phyloP scores from a whole-genome alignment of 2,113 vertebrate genomes.

The Toxotes chatareus region DNA sequence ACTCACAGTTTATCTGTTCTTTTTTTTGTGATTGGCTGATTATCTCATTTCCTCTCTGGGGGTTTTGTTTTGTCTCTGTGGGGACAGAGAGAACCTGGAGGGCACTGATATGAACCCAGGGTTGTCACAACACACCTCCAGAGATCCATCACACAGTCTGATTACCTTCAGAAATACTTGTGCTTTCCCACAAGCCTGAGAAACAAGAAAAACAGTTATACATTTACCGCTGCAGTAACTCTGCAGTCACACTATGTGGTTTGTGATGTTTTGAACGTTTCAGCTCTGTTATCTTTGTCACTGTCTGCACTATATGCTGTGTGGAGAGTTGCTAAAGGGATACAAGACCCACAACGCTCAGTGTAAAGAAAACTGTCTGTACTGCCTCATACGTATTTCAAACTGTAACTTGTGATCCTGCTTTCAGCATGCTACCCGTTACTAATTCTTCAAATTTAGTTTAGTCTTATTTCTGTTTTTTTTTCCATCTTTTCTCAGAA shows the following conservation, averaged over 20 bases:
- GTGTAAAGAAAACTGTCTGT: neutral
- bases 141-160: neutral
- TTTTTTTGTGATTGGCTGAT: slow-evolving; percentile 18
- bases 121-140: slow-evolving; percentile 57
- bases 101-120: slow-evolving; percentile 33
- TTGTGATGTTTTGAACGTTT: neutral
- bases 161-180: slow-evolving; percentile 39
- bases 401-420: neutral
- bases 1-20: slow-evolving; percentile 4
- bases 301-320: neutral
- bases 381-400: neutral
- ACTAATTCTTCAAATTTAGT: neutral
- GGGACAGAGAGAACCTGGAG: slow-evolving; percentile 29
- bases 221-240: neutral
- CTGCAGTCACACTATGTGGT: neutral
- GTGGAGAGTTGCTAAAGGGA: neutral
- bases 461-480: neutral
- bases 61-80: slow-evolving; percentile 55
- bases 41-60: slow-evolving; percentile 49
- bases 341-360: neutral
- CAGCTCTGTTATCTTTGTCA: neutral
- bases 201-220: slow-evolving; percentile 9
- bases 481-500: neutral
- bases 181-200: slow-evolving; percentile 59
- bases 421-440: neutral